Base-by-base conservation (phyloP, 2,113 vertebrate genomes). In the Pipa parva region DNA sequence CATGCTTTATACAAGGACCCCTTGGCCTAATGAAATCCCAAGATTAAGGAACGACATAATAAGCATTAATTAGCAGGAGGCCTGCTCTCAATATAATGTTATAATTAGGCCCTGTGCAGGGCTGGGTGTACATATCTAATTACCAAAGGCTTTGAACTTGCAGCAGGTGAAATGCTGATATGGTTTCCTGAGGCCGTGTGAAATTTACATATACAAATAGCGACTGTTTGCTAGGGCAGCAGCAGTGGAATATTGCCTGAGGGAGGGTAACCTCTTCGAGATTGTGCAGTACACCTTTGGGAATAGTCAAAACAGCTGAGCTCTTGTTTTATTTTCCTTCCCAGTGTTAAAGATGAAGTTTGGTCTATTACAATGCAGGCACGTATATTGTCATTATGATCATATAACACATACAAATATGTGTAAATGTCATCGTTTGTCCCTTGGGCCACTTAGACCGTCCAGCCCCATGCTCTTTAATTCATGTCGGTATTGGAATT, bases 1-100 rank as follows among this genome's bases (percentile, higher is more conserved):
- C 49, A 25, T 42, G 18, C 24, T 28, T 10, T 48, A 46, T 28
- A 58, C 21, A 22, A 78, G 22, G 76, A 85, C 88, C 84, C 85
- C 85, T 87, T 79, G 93, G 85, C 88, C 92, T 96, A 98, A 98
- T 98, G 96, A 97, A 95, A 95, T 90, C 90, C 83, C 87, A 91
- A 90, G 92, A 91, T 95, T 93, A 89, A 95, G 93, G 95, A 99
- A 95, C 95, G 93, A 92, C 92, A 91, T 99, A 98, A 98, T 98
- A 97, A 94, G 92, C 68, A 86, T 95, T 97, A 98, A 99, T 99
- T 99, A 97, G 92, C 88, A 91, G 87, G 88, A 92, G 92, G 92
- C 94, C 15, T 95, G 96, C 97, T 98, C 97, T 97, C 90, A 88
- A 92, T 88, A 90, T 94, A 97, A 97, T 97, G 94, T 93, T 89